Percentiles rank a stretch among this genome's conserved stretches.
phyloP scores from a whole-genome alignment of 92 coral and sea anemone genomes.

The Heteractis magnifica region DNA sequence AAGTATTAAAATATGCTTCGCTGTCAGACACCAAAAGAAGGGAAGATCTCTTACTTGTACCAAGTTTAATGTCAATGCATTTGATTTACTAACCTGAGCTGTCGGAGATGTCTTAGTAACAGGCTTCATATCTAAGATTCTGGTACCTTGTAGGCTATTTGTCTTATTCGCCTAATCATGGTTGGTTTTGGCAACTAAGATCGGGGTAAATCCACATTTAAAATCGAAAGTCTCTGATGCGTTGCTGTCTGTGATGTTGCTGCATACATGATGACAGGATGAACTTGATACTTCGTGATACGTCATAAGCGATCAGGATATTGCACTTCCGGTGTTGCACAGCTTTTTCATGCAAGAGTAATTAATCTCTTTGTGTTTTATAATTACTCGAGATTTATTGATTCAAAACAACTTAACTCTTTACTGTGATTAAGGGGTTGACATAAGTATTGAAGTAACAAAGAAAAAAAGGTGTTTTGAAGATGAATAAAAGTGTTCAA shows the following conservation, averaged over 20 bases:
- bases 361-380: neutral
- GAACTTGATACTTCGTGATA: neutral
- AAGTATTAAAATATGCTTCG: neutral
- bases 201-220: neutral
- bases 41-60: slow-evolving; percentile 24
- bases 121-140: slow-evolving; percentile 30
- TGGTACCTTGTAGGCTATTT: neutral
- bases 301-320: neutral
- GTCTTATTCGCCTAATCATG: slow-evolving; percentile 3
- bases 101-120: slow-evolving; percentile 42
- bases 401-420: too few relatives aligned
- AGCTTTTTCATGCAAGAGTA: neutral
- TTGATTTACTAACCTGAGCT: slow-evolving; percentile 36
- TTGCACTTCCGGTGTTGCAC: neutral
- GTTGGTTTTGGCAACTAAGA: neutral
- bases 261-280: neutral
- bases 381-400: too few relatives aligned
- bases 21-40: neutral
- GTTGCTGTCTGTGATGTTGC: neutral
- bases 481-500: too few relatives aligned
- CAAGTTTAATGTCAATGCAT: neutral
- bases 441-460: too few relatives aligned
- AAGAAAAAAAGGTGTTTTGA: too few relatives aligned
- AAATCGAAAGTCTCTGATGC: neutral
- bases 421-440: too few relatives aligned